Base-by-base conservation (phyloP, 1,140 invertebrate species). In the Drosophila nigromelanica region DNA sequence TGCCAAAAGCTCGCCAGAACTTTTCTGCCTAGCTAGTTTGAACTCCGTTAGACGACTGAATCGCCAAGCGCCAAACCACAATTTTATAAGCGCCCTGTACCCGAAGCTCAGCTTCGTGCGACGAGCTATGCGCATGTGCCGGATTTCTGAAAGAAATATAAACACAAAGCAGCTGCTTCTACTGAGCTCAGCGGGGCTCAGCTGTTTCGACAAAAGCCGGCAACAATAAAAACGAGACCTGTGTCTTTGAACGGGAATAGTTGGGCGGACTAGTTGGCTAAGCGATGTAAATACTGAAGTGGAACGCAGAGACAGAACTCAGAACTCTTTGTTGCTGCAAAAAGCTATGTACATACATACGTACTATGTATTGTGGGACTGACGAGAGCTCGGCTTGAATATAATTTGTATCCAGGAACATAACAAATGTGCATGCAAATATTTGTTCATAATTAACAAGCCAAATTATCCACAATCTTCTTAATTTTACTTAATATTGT, bases 21-120 rank as follows among this genome's bases (percentile, higher is more conserved):
- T 71, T 61, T 70, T 60, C 61, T 78, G 74, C 67, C 75, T 67
- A 76, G 74, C 67, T 87, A 68, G 55, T 62, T 82, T 71, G 45
- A 82, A 87, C 82, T 89, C 82, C 79, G 82, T 87, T 89, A 89
- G 79, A 87, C 83, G 68, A 87, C 83, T 87, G 83, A 87, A 63
- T 66, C 79, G 76, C 35, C 71, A 51, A 63, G 64, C 76, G 60
- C 56, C 61, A 45, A 76, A 56, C 50, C 80, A 73, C 83, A 59
- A 70, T 79, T 87, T 87, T 87, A 87, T 87, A 87, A 59, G 64
- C 60, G 68, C 59, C 59, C 62, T 62, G 52, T 33, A 63, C 48
- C 64, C 78, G 80, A 89, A 82, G 83, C 78, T 82, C 42, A 70
- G 73, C 72, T 79, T 83, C 76, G 80, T 62, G 80, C 11, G 52